Evolutionary conservation across 2,113 vertebrate genomes (phyloP).

Genomic region (Mustelus asterias): DNA sequence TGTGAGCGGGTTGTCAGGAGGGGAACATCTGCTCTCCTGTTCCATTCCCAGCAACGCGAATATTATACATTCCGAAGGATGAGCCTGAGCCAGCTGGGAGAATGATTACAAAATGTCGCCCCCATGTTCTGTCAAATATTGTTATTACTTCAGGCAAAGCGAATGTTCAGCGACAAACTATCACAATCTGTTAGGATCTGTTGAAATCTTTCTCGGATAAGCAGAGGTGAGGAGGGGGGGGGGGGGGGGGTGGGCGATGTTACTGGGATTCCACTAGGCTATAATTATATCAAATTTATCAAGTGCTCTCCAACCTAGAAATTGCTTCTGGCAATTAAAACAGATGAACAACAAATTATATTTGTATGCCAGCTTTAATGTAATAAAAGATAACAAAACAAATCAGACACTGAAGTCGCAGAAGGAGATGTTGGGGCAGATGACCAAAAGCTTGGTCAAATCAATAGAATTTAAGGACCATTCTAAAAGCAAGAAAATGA

Average conservation of each 20-base stretch:
- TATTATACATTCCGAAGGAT: neutral
- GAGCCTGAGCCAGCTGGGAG: conserved; percentile 12
- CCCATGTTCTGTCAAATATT: conserved; percentile 17
- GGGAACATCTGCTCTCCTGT: conserved; percentile 8
- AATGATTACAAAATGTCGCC: conserved; percentile 25
- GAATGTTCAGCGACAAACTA: neutral
- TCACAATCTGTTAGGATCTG: neutral
- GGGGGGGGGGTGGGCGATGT: neutral
- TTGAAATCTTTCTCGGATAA: neutral
- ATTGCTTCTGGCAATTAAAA: neutral
- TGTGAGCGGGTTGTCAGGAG: neutral
- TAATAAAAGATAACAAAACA: too few relatives aligned
- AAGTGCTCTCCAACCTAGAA: neutral
- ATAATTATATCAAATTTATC: neutral
- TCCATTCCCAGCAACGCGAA: neutral
- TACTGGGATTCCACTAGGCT: neutral
- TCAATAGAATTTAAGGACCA: too few relatives aligned
- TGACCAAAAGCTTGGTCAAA: too few relatives aligned
- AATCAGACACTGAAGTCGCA: too few relatives aligned
- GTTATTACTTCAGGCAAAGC: conserved; percentile 31
- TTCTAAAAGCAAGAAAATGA: too few relatives aligned
- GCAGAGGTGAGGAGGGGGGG: neutral
- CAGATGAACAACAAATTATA: too few relatives aligned
- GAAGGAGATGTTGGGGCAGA: too few relatives aligned
- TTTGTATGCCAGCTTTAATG: too few relatives aligned